Conservation (phyloP, 2,797 vertebrate genomes). For the Chaetodon trifasciatus region DNA sequence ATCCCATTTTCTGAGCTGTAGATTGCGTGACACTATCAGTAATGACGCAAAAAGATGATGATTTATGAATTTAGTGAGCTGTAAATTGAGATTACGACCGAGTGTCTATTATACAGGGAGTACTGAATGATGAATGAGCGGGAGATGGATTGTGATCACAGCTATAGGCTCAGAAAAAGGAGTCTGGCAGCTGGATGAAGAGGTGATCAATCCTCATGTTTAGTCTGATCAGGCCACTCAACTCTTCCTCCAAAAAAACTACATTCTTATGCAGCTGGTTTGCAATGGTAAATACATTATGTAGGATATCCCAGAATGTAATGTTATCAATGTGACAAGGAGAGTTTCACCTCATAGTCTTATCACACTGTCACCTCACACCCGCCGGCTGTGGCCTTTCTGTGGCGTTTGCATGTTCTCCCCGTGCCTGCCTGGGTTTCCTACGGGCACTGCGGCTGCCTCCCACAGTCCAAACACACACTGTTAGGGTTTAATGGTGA, state of each 20-base stretch:
- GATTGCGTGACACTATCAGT: not conserved
- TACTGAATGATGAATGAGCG: not conserved
- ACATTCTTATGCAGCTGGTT: not conserved
- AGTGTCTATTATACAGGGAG: accelerated
- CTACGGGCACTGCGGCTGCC: no score
- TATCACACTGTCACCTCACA: no score
- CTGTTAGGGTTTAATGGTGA: no score
- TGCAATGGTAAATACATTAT: not conserved
- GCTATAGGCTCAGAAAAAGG: not conserved
- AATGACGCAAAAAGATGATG: not conserved
- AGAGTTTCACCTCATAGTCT: no score
- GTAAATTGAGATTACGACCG: no score
- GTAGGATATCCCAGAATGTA: not conserved
- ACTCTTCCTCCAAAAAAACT: not conserved
- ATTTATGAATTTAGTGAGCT: not conserved
- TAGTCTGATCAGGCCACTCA: not conserved
- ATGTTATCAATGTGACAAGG: not conserved
- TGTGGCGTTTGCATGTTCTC: no score
- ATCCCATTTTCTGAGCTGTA: not conserved
- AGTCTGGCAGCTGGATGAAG: not conserved
- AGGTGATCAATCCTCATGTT: not conserved
- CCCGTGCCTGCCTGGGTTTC: no score
- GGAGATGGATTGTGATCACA: not conserved
- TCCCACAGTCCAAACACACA: no score
- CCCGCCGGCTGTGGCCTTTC: no score